Percentiles rank a stretch among this genome's conserved stretches.
phyloP scores from a whole-genome alignment of 2,797 vertebrate species.

The Brachyalestes nurse region DNA sequence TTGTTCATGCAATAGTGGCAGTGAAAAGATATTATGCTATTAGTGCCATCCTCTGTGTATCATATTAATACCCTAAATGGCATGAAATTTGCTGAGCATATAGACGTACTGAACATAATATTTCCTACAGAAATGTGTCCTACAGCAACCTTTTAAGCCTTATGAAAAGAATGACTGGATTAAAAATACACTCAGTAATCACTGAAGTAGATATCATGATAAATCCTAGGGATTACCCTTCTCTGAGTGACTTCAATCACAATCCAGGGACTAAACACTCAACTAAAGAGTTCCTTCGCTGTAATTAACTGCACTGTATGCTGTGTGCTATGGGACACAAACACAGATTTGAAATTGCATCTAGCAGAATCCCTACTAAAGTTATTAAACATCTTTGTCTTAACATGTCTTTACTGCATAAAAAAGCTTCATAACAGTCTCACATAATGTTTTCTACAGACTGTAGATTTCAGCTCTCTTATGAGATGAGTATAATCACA shows the following conservation, averaged over 20 bases:
- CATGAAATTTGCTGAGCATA: not conserved
- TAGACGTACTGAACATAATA: not conserved
- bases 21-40: not conserved
- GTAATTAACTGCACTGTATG: not conserved
- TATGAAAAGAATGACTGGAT: not conserved
- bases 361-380: not conserved
- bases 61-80: not conserved
- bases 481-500: too few relatives aligned
- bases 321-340: not conserved
- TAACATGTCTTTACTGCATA: too few relatives aligned
- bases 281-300: not conserved
- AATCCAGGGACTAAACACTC: not conserved
- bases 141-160: not conserved
- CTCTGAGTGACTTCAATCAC: not conserved
- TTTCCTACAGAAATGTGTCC: not conserved
- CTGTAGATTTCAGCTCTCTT: too few relatives aligned
- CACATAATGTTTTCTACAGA: not conserved
- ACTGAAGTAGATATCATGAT: not conserved
- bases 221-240: not conserved
- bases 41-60: not conserved
- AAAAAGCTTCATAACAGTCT: not conserved
- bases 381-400: not conserved
- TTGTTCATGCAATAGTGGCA: not conserved
- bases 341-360: not conserved
- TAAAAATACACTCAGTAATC: constrained; percentile 1